Conservation (phyloP, 2,797 vertebrate species). For the Arctocebus calabarensis region DNA sequence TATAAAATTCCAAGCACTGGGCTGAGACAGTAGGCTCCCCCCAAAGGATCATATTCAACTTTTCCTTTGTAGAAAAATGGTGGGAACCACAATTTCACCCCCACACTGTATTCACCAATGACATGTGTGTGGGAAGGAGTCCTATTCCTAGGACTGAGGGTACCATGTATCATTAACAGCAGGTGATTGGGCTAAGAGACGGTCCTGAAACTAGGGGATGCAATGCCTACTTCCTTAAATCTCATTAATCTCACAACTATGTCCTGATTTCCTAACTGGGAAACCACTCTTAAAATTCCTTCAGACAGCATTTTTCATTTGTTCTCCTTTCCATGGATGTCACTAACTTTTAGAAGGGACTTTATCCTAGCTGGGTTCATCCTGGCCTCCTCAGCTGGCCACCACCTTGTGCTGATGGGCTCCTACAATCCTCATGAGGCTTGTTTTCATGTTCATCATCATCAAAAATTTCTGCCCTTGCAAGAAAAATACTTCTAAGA, state of each 20-base stretch:
- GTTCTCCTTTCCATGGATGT: neutral
- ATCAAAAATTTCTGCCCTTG: slow-evolving; percentile 69
- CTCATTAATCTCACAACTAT: neutral
- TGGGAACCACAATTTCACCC: neutral
- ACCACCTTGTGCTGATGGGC: slow-evolving; percentile 30
- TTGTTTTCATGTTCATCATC: slow-evolving; percentile 70
- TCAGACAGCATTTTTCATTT: slow-evolving; percentile 43
- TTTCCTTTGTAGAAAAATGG: neutral
- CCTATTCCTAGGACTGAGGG: neutral
- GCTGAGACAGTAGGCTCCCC: neutral
- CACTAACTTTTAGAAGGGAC: slow-evolving; percentile 61
- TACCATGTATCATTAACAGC: neutral
- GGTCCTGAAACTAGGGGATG: slow-evolving; percentile 4
- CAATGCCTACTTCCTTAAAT: neutral
- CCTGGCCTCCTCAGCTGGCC: neutral
- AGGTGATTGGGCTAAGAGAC: slow-evolving; percentile 38
- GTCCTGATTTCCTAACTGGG: slow-evolving; percentile 4
- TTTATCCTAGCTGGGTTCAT: neutral
- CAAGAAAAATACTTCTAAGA: slow-evolving; percentile 78
- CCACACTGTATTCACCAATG: neutral
- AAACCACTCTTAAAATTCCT: slow-evolving; percentile 44
- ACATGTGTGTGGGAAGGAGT: neutral
- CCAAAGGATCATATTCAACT: neutral
- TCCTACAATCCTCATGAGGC: slow-evolving; percentile 69
- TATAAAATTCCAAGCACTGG: neutral